Conservation (phyloP, 53 echinoderm and acorn worm species). For the Henricia sp. region DNA sequence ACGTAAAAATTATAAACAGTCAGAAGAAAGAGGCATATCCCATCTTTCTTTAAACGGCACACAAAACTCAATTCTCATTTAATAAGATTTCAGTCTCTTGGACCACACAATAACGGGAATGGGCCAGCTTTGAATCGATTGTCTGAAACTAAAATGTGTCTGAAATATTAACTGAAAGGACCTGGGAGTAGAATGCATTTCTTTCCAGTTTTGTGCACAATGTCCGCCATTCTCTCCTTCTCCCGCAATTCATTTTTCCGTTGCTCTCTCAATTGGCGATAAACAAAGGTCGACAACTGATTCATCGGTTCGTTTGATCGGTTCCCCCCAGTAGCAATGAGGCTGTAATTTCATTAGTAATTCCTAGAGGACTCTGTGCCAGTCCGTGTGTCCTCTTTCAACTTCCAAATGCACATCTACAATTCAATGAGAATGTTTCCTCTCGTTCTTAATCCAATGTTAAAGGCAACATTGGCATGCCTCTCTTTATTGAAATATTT, state of each 20-base stretch:
- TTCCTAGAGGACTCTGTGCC: background rate
- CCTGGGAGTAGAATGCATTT: background rate
- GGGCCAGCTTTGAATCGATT: too few species aligned
- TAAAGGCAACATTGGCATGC: too few species aligned
- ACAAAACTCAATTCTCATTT: background rate
- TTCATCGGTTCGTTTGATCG: background rate
- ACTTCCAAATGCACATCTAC: background rate
- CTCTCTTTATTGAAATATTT: too few species aligned
- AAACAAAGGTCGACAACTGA: background rate
- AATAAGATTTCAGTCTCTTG: conserved; percentile 10
- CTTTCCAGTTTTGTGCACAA: background rate
- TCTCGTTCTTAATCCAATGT: too few species aligned
- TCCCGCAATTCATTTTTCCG: background rate
- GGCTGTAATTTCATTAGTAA: conserved; percentile 6
- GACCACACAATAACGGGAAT: background rate
- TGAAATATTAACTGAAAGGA: conserved; percentile 2
- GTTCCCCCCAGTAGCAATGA: background rate
- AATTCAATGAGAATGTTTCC: too few species aligned
- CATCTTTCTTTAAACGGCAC: background rate
- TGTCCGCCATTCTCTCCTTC: background rate
- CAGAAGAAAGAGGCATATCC: background rate
- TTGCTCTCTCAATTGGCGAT: background rate
- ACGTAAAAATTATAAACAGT: background rate
- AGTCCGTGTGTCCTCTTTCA: background rate
- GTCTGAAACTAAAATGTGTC: conserved; percentile 3